Percentiles rank a stretch among this genome's conserved stretches.
Evolutionary conservation across 2,888 invertebrate species (phyloP).

Genomic region (Ochlodes sylvanus): DNA sequence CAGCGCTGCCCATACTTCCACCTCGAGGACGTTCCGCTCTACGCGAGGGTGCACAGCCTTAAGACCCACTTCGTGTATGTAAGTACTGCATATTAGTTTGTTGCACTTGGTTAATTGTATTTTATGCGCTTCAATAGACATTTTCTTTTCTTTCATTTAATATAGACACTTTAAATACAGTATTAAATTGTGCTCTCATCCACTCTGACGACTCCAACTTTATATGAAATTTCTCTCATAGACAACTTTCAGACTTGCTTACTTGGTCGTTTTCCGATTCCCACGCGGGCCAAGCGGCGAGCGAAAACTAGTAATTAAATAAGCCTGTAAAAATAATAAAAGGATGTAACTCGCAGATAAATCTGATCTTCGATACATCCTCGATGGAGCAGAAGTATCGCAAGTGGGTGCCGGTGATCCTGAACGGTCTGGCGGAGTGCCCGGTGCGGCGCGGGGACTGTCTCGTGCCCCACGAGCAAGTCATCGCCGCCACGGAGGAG

Average conservation of each 20-base stretch:
- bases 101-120: no score
- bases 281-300: no score
- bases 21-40: constrained; percentile 88
- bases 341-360: constrained; percentile 82
- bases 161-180: no score
- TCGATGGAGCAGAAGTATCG: constrained; percentile 84
- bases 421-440: constrained; percentile 91
- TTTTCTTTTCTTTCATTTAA: no score
- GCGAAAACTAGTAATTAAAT: no score
- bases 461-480: constrained; percentile 87
- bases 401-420: constrained; percentile 90
- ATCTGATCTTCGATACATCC: constrained; percentile 89
- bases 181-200: no score
- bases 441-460: constrained; percentile 86
- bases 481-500: constrained; percentile 91
- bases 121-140: no score
- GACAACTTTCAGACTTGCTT: no score
- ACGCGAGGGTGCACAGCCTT: constrained; percentile 91
- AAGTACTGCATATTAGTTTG: constrained; percentile 61
- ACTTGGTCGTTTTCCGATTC: no score
- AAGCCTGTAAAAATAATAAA: not conserved
- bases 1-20: constrained; percentile 81
- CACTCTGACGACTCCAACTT: no score
- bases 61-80: constrained; percentile 94
- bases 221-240: no score